Base-by-base conservation (phyloP, 92 coral and sea anemone genomes). In the Phenganax subtilis region DNA sequence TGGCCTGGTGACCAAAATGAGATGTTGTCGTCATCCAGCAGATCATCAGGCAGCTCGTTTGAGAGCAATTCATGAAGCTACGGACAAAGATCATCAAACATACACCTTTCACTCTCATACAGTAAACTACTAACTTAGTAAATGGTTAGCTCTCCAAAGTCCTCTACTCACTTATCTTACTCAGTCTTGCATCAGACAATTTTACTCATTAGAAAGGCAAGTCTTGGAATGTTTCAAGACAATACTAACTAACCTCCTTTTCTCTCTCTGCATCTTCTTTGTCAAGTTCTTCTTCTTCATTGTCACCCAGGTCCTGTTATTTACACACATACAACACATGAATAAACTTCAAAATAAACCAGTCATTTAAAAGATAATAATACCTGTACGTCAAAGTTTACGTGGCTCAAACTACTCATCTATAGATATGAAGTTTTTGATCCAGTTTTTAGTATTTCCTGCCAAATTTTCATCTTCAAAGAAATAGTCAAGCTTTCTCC, bases 381-480 rank as follows among this genome's bases (percentile, higher is more conserved):
- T 67, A 96, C 99, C 97, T 92, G 93, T 60, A 96, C 96, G 71
- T 96, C 97, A 82, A 96, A 92, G 82, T 92, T 93, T 75, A 96
- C 99, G 85, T 96, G 99, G 76, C 99, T 96, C 72, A 96, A 86
- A 16, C 99, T 97, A 76, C 88, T 68, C 73, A 68, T 68, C 73
- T 68, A n/a, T 68, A 30, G 6, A 10, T 5, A 30, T 68, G 73
- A 6, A n/a, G 14, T n/a, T 66, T 27, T 27, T 27, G 37, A 11
- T 1, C 0, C 51, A 3, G 31, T 0, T 68, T 30, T 30, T 12
- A 6, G 54, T 30, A 90, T 82, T 91, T 89, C 97, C 89, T 89
- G 16, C 80, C 87, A 75, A 66, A 14, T 25, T 76, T 67, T 76
- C 83, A 84, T 67, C 81, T 55, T 53, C 17, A 59, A 15, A 77